These are phyloP conservation scores for Grus americana DNA, from an alignment of 2,113 vertebrate genomes.

Conservation along the genomic window DNA sequence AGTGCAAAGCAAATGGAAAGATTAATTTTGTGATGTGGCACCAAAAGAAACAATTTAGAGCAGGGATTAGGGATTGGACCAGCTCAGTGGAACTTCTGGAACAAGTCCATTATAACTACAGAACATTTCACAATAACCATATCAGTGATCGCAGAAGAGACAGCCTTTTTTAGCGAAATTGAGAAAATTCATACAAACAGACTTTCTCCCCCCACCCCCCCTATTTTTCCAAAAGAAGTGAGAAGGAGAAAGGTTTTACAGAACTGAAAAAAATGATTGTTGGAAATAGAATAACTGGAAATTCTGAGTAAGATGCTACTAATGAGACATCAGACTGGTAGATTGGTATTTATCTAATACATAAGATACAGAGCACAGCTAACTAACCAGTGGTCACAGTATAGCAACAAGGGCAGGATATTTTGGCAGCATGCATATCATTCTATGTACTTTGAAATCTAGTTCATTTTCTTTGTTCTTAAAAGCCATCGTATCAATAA, in stretches of 20 bases:
- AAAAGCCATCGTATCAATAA: not conserved
- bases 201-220: not conserved
- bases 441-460: not conserved
- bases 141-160: not conserved
- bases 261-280: not conserved
- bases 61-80: conserved; percentile 53
- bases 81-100: conserved; percentile 56
- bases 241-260: not conserved
- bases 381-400: not conserved
- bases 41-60: conserved; percentile 67
- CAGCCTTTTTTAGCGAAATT: not conserved
- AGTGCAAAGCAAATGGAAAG: conserved; percentile 70
- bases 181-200: not conserved
- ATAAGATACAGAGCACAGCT: not conserved
- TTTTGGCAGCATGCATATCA: not conserved
- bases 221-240: not conserved
- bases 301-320: not conserved
- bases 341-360: not conserved
- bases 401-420: not conserved
- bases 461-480: not conserved
- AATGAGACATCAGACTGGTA: not conserved
- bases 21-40: conserved; percentile 72
- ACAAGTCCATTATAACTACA: conserved; percentile 44
- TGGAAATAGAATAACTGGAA: not conserved
- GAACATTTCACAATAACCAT: not conserved